These are phyloP conservation scores for Poecile montanus DNA, from an alignment of 2,797 vertebrate genomes.

Conservation along the genomic window DNA sequence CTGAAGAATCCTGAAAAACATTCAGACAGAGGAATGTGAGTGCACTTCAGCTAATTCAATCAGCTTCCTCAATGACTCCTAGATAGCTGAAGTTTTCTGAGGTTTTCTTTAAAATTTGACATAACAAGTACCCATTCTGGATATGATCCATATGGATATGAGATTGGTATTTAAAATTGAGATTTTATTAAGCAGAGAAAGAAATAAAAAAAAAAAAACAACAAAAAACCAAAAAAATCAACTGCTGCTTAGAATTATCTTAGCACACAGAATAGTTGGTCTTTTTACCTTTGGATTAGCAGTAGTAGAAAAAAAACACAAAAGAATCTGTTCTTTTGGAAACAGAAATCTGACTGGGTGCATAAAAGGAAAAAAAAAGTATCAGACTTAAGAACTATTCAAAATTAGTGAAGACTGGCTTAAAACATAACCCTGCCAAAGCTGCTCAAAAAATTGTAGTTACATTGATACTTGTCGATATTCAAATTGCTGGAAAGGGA, in stretches of 20 bases:
- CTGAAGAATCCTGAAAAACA: background rate
- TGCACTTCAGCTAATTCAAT: background rate
- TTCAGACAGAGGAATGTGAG: background rate
- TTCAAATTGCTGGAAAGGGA: background rate
- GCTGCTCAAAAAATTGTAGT: background rate
- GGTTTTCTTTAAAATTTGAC: background rate
- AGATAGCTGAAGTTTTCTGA: background rate
- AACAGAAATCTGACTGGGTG: background rate
- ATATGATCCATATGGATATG: background rate
- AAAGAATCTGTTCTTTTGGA: background rate
- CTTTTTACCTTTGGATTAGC: background rate
- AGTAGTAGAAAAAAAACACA: background rate
- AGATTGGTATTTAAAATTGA: background rate
- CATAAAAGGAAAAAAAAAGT: background rate
- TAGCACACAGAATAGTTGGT: background rate
- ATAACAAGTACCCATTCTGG: background rate
- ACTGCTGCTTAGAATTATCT: background rate
- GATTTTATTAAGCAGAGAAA: background rate
- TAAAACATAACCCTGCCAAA: background rate
- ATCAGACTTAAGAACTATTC: background rate
- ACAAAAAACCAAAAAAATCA: accelerated
- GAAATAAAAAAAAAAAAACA: background rate
- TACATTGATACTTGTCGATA: background rate
- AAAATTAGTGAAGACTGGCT: background rate
- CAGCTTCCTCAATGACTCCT: background rate